Evolutionary conservation across 1,140 invertebrate species (phyloP).

Genomic region (Papilio glaucus): DNA sequence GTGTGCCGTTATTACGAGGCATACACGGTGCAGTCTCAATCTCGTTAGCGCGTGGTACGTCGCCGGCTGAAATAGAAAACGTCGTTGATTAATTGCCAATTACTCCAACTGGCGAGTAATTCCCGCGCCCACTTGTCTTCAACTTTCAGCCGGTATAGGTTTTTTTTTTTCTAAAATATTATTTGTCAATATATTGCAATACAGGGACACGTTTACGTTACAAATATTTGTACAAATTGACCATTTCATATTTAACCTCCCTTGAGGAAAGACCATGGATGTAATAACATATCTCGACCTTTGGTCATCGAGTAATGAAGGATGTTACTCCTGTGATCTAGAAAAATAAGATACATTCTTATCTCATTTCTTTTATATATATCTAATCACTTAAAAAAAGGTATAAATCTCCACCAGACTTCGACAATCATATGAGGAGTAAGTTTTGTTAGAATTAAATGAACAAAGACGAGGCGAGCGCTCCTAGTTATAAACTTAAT

Average conservation of each 20-base stretch:
- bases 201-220: background rate
- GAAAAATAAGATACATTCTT: no score
- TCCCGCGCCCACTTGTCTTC: conserved; percentile 64
- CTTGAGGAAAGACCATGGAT: no score
- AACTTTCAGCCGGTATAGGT: conserved; percentile 50
- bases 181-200: background rate
- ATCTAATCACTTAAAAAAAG: no score
- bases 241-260: no score
- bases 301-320: no score
- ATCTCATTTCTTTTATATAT: no score
- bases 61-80: conserved; percentile 76
- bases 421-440: background rate
- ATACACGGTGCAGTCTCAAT: conserved; percentile 65
- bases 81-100: conserved; percentile 79
- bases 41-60: conserved; percentile 61
- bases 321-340: no score
- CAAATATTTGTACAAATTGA: no score
- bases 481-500: background rate
- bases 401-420: background rate
- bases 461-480: background rate
- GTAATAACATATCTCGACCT: no score
- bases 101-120: conserved; percentile 71
- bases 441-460: background rate
- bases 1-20: conserved; percentile 55
- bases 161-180: conserved; percentile 55